Evolutionary conservation across 2,888 invertebrate species (phyloP).

Genomic region (Caenorhabditis sp.): DNA sequence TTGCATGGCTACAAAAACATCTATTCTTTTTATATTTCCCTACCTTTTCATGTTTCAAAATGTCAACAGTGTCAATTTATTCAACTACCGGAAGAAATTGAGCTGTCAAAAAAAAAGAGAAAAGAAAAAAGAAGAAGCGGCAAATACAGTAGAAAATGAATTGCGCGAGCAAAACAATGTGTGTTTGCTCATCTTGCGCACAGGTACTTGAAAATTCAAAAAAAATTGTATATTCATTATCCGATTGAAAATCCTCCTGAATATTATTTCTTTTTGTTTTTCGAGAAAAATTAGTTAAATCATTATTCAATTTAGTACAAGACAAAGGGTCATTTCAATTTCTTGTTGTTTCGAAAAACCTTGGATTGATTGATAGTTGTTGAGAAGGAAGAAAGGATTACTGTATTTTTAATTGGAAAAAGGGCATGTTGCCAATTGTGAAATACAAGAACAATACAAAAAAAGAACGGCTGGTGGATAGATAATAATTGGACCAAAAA

Average conservation of each 20-base stretch:
- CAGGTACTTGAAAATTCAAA: neutral
- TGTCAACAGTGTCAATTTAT: too few species aligned
- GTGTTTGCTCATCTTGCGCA: neutral
- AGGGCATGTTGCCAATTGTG: neutral
- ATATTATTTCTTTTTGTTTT: too few species aligned
- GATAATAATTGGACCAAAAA: constrained; percentile 1
- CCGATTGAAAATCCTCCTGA: too few species aligned
- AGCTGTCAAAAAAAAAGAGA: neutral
- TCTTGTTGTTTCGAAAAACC: neutral
- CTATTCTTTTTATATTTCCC: too few species aligned
- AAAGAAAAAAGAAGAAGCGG: too few species aligned
- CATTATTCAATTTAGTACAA: too few species aligned
- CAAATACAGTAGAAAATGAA: neutral
- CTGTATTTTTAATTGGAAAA: neutral
- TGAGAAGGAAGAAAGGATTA: neutral
- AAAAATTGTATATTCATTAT: neutral
- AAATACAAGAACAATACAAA: neutral
- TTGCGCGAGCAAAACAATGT: neutral
- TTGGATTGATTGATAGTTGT: neutral
- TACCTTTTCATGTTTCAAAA: too few species aligned
- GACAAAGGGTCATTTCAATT: neutral
- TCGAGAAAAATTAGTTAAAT: too few species aligned
- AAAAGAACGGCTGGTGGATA: neutral
- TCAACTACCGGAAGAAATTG: neutral
- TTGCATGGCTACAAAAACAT: too few species aligned